Evolutionary conservation across 2,113 vertebrate genomes (phyloP), one percentile per base, ranked within the genome.

Genomic region (Cathartes aura): DNA sequence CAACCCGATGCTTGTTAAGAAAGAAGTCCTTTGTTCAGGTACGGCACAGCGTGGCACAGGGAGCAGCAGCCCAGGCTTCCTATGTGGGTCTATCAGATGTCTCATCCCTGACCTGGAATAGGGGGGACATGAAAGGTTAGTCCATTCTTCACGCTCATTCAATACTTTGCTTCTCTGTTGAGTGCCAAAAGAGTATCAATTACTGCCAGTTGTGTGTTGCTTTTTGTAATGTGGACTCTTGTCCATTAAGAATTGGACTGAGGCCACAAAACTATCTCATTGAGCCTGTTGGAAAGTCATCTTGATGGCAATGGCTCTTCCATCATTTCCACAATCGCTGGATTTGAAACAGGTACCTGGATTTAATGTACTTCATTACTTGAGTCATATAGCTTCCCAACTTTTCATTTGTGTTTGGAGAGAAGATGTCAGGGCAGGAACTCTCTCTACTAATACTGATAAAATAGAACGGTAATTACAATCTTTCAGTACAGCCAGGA

Each of bases 61-160:
- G 53, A 87, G 64, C 82, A 95, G 81, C 92, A 96, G 85, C 56
- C 64, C 58, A 53, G 83, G 53, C 59, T 96, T 96, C 91, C 89
- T 86, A 94, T 72, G 71, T 38, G 56, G 45, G 80, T 95, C 74
- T 96, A 94, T 96, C 92, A 96, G 93, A 94, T 93, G 74, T 91
- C 87, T 93, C 87, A 93, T 97, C 94, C 89, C 82, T 96, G 96
- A 97, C 91, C 91, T 97, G 94, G 84, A 95, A 82, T 92, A 60
- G 30, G 34, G 43, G 63, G 27, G 75, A 95, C 92, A 92, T 97
- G 94, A 97, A 96, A 97, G 94, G 91, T 97, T 97, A 98, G 93
- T 75, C 80, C 90, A 95, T 97, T 95, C 93, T 96, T 97, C 97
- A 96, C 90, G 93, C 87, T 96, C 89, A 75, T 94, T 92, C 92